Percentiles rank a stretch among this genome's conserved stretches.
Conservation (phyloP, 1,140 invertebrate genomes). For the Diorhabda sublineata region DNA sequence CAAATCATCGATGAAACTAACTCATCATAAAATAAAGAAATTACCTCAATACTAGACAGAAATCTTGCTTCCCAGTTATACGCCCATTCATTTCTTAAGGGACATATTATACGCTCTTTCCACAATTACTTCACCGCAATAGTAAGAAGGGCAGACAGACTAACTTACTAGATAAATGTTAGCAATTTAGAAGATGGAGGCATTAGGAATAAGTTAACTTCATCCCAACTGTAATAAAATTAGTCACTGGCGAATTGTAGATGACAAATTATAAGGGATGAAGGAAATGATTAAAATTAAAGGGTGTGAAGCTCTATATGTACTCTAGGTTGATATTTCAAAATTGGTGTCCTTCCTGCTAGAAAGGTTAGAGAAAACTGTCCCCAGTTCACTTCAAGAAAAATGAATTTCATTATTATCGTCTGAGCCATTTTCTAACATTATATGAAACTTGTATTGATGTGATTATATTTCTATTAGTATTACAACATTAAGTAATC, state of each 20-base stretch:
- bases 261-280: background rate
- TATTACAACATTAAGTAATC: too few relatives aligned
- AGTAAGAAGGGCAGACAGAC: background rate
- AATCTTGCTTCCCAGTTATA: background rate
- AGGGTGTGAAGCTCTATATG: background rate
- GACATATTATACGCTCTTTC: background rate
- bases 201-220: slow-evolving; percentile 1
- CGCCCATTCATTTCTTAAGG: background rate
- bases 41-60: background rate
- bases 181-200: background rate
- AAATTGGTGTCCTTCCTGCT: too few relatives aligned
- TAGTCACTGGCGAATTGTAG: background rate
- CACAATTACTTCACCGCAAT: background rate
- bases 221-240: slow-evolving; percentile 2
- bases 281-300: background rate
- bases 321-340: too few relatives aligned
- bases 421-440: too few relatives aligned
- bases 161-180: slow-evolving; percentile 3
- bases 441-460: too few relatives aligned
- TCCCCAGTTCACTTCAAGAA: too few relatives aligned
- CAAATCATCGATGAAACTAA: too few relatives aligned
- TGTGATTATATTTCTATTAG: too few relatives aligned
- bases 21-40: background rate
- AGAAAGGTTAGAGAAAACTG: too few relatives aligned
- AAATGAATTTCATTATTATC: too few relatives aligned